These are phyloP conservation scores for Oscheius myriophilus DNA, from an alignment of 2,888 invertebrate genomes.

Conservation along the genomic window DNA sequence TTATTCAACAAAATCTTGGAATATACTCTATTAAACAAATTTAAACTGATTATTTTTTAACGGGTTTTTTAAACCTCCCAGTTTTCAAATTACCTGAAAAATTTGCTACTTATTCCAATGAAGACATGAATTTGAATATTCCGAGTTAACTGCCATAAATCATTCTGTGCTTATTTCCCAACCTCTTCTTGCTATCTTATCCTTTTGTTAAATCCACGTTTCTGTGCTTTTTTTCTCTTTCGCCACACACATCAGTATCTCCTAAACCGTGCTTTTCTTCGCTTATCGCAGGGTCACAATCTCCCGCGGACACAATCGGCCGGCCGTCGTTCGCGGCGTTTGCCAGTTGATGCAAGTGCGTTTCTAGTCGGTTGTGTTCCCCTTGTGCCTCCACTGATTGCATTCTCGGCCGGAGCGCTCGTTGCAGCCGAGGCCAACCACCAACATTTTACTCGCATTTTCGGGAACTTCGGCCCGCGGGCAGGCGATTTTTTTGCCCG, in stretches of 20 bases:
- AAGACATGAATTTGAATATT: too few relatives aligned
- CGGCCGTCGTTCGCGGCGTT: neutral
- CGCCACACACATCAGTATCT: constrained; percentile 2
- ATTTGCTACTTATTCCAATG: too few relatives aligned
- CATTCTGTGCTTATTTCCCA: neutral
- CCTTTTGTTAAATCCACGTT: neutral
- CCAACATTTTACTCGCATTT: neutral
- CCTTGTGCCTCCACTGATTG: neutral
- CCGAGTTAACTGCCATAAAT: too few relatives aligned
- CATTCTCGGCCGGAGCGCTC: too few relatives aligned
- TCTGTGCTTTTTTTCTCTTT: neutral
- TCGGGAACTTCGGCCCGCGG: neutral
- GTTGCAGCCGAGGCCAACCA: too few relatives aligned
- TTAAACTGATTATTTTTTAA: too few relatives aligned
- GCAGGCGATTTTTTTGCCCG: too few relatives aligned
- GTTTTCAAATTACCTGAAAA: too few relatives aligned
- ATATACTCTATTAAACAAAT: neutral
- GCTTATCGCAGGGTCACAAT: constrained; percentile 10
- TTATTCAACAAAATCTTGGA: too few relatives aligned
- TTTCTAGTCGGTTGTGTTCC: neutral
- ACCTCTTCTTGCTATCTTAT: neutral
- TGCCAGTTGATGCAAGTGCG: neutral
- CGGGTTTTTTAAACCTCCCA: neutral
- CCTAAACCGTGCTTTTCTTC: neutral
- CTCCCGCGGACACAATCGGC: neutral